phyloP scores from a whole-genome alignment of 2,113 vertebrate species.

The Cyprinus carpio region DNA sequence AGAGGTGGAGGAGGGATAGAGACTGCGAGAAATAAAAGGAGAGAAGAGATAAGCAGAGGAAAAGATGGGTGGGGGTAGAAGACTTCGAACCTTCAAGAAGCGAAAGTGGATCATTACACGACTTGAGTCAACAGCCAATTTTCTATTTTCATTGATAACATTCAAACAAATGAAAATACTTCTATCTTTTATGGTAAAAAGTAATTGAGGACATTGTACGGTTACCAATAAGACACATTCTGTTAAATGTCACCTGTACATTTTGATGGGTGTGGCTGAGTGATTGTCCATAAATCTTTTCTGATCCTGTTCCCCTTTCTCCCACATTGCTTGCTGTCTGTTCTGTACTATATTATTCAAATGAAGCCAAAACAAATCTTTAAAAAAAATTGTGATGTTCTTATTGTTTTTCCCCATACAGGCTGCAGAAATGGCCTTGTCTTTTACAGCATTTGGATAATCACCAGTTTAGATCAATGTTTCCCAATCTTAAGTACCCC shows the following conservation, averaged over 20 bases:
- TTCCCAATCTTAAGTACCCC: background rate
- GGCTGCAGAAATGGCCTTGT: background rate
- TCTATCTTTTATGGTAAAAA: background rate
- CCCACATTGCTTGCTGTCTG: background rate
- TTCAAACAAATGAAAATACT: background rate
- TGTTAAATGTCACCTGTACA: background rate
- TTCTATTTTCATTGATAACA: background rate
- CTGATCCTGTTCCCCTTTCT: no score
- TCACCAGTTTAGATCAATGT: background rate
- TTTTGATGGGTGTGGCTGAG: background rate
- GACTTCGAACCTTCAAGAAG: constrained; percentile 28
- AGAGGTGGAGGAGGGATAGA: constrained; percentile 5
- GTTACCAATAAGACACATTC: background rate
- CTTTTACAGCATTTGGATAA: background rate
- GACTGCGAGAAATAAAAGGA: background rate
- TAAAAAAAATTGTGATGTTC: background rate
- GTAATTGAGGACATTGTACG: background rate
- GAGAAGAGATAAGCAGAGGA: constrained; percentile 3
- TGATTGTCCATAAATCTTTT: background rate
- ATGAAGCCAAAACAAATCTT: background rate
- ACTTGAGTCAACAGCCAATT: background rate
- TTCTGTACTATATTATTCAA: background rate
- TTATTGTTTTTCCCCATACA: background rate
- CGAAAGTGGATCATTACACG: constrained; percentile 31
- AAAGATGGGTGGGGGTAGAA: background rate